These are phyloP conservation scores for Sminthurinus aureus DNA, from an alignment of 2,888 invertebrate species.

Conservation along the genomic window DNA sequence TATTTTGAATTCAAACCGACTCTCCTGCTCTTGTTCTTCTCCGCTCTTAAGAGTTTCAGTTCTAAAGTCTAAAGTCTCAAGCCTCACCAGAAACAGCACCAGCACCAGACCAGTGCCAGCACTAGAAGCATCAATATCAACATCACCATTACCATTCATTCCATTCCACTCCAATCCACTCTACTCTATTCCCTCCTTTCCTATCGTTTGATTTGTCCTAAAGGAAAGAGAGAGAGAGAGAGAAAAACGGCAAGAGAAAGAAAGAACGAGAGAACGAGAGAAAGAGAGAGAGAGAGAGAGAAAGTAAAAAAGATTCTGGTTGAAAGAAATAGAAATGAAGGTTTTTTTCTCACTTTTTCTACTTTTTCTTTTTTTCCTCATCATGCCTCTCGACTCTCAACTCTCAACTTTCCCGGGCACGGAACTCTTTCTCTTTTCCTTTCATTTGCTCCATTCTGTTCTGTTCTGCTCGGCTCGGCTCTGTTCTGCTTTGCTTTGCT, in stretches of 20 bases:
- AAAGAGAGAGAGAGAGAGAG: not conserved
- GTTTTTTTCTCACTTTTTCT: not conserved
- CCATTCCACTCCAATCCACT: not conserved
- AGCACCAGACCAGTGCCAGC: no score
- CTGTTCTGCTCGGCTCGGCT: not conserved
- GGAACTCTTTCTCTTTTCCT: no score
- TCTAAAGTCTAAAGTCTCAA: no score
- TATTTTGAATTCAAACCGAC: not conserved
- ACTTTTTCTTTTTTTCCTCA: not conserved
- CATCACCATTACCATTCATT: not conserved
- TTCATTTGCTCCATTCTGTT: not conserved
- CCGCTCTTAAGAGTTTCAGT: not conserved
- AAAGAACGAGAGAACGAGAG: not conserved
- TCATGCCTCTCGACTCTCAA: no score
- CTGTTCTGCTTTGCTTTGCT: not conserved
- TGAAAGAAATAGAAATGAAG: conserved; percentile 18
- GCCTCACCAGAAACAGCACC: no score
- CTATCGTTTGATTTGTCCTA: not conserved
- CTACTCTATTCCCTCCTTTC: not conserved
- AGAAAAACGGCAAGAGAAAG: not conserved
- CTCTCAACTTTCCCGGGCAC: no score
- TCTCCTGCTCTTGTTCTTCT: not conserved
- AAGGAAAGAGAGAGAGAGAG: not conserved
- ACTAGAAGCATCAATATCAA: no score
- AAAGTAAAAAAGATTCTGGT: not conserved